phyloP scores from a whole-genome alignment of 2,113 vertebrate genomes.

The Synodontis membranacea region DNA sequence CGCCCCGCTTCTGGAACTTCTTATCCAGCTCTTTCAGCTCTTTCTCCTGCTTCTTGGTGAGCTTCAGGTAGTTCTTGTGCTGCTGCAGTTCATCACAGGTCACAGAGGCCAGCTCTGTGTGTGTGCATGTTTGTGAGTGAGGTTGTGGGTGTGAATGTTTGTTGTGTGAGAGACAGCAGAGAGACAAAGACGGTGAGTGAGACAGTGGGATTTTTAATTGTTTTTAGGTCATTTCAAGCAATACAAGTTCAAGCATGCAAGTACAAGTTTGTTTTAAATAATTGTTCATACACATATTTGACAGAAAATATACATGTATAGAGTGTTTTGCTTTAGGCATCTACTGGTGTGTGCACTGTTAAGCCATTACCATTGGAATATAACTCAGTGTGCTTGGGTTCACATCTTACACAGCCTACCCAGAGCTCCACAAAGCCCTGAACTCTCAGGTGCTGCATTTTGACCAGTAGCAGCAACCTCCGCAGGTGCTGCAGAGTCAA shows the following conservation, averaged over 20 bases:
- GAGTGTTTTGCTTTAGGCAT: not conserved
- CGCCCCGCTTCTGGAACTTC: slow-evolving; percentile 80
- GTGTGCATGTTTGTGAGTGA: slow-evolving; percentile 23
- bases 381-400: slow-evolving; percentile 17
- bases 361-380: slow-evolving; percentile 20
- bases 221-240: slow-evolving; percentile 24
- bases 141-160: not conserved
- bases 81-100: slow-evolving; percentile 81
- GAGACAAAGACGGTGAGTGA: slow-evolving; percentile 40
- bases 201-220: slow-evolving; percentile 31
- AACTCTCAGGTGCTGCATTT: slow-evolving; percentile 24
- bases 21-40: slow-evolving; percentile 85
- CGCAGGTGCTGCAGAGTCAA: slow-evolving; percentile 15
- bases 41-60: slow-evolving; percentile 88
- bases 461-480: slow-evolving; percentile 11
- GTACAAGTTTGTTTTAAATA: slow-evolving; percentile 13
- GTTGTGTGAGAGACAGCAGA: slow-evolving; percentile 22
- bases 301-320: slow-evolving; percentile 18
- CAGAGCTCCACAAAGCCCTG: slow-evolving; percentile 31
- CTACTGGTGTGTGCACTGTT: slow-evolving; percentile 21
- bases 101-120: slow-evolving; percentile 79
- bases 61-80: slow-evolving; percentile 84
- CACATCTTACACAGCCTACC: slow-evolving; percentile 38
- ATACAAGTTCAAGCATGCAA: slow-evolving; percentile 28
- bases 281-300: slow-evolving; percentile 14